phyloP scores from a whole-genome alignment of 2,113 vertebrate species.

The Corythornis vintsioides region DNA sequence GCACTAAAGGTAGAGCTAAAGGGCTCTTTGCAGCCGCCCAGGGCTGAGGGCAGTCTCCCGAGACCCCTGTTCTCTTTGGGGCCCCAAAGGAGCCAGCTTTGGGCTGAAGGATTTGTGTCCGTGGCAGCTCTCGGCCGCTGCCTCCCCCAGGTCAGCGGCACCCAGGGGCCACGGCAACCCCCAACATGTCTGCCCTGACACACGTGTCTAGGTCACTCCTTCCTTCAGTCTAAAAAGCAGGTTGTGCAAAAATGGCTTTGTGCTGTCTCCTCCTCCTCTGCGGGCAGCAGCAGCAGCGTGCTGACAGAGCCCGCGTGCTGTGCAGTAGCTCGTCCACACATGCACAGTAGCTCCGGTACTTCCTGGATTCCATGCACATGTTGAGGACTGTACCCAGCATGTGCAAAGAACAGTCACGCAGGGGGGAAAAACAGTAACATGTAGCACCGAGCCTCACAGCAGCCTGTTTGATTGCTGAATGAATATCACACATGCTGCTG shows the following conservation, averaged over 20 bases:
- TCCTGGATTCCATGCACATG: constrained; percentile 45
- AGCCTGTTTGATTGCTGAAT: background rate
- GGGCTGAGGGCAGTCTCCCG: background rate
- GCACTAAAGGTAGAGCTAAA: fast-evolving
- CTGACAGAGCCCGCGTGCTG: background rate
- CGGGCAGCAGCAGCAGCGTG: background rate
- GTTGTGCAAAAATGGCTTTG: background rate
- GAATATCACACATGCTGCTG: background rate
- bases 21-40: background rate
- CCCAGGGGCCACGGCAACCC: fast-evolving
- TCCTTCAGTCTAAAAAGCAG: background rate
- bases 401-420: background rate
- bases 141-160: background rate
- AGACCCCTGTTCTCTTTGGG: background rate
- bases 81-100: background rate
- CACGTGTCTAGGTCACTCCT: background rate
- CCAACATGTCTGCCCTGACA: too few species aligned
- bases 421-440: background rate
- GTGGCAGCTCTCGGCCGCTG: background rate
- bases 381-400: constrained; percentile 17
- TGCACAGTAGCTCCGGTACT: background rate
- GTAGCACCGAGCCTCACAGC: background rate
- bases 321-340: constrained; percentile 18
- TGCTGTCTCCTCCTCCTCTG: background rate
- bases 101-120: background rate